Evolutionary conservation across 1,140 invertebrate genomes (phyloP).

Genomic region (Drosophila orena): DNA sequence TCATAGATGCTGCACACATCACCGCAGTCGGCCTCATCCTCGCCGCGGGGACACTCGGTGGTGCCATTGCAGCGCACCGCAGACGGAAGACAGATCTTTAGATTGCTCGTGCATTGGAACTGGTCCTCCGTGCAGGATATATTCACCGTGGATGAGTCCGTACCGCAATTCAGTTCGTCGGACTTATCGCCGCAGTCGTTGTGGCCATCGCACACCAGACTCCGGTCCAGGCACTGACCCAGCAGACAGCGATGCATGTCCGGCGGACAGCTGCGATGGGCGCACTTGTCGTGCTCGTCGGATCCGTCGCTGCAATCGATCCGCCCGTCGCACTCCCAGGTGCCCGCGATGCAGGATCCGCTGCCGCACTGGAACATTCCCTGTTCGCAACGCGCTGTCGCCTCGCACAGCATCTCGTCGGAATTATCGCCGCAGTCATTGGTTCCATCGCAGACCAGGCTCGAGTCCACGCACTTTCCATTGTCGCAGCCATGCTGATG

Average conservation of each 20-base stretch:
- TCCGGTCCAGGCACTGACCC: conserved; percentile 85
- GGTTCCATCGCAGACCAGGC: conserved; percentile 88
- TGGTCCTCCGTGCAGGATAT: conserved; percentile 46
- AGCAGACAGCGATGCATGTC: conserved; percentile 85
- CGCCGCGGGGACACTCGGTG: conserved; percentile 89
- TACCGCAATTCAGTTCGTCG: conserved; percentile 85
- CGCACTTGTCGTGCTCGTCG: conserved; percentile 89
- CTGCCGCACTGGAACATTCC: conserved; percentile 86
- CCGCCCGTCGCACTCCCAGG: conserved; percentile 91
- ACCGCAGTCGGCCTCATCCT: conserved; percentile 87
- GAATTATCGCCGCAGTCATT: conserved; percentile 89
- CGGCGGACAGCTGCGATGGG: conserved; percentile 67
- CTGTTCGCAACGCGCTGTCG: conserved; percentile 46
- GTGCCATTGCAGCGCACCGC: conserved; percentile 88
- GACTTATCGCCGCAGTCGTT: conserved; percentile 86
- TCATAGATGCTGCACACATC: conserved; percentile 85
- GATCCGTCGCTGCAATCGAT: conserved; percentile 90
- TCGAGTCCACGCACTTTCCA: conserved; percentile 88
- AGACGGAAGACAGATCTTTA: conserved; percentile 85
- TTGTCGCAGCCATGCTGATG: conserved; percentile 95
- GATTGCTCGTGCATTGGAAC: conserved; percentile 87
- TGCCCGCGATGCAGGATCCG: conserved; percentile 89
- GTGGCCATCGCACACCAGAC: conserved; percentile 85
- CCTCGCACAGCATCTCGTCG: conserved; percentile 88
- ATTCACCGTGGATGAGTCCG: conserved; percentile 12